These are phyloP conservation scores for Sylvicapra grimmia DNA, from an alignment of 2,113 vertebrate species.

Conservation along the genomic window DNA sequence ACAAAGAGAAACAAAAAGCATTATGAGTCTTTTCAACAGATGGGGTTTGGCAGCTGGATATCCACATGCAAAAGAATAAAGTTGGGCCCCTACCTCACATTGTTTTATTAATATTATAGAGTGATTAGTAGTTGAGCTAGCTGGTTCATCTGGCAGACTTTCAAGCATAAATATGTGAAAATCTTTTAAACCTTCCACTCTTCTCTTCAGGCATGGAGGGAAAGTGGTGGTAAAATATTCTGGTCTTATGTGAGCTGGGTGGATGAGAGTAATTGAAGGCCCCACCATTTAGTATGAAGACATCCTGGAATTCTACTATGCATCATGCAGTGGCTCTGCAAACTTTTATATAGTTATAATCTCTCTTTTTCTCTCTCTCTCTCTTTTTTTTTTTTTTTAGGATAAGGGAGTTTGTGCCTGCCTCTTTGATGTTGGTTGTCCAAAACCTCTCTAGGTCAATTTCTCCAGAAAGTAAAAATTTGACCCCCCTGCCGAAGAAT, in stretches of 20 bases:
- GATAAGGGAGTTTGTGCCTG: neutral
- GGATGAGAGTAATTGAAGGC: neutral
- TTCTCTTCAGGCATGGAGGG: neutral
- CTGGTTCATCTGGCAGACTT: neutral
- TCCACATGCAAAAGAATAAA: neutral
- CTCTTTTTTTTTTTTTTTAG: neutral
- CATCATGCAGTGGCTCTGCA: neutral
- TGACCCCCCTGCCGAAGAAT: neutral
- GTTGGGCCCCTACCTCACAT: neutral
- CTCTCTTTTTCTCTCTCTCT: neutral
- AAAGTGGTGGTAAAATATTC: neutral
- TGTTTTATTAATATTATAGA: neutral
- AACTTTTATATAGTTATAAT: neutral
- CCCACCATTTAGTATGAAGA: neutral
- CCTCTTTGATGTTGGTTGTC: neutral
- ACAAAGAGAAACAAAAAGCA: neutral
- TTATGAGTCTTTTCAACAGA: neutral
- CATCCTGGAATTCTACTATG: neutral
- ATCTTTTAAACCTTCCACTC: neutral
- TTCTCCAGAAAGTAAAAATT: neutral
- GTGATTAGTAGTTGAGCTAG: neutral
- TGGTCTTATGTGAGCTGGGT: neutral
- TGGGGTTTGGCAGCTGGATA: neutral
- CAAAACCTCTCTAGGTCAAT: neutral
- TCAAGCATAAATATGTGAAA: neutral